Base-by-base conservation (phyloP, 2,113 vertebrate genomes). In the Trematomus loennbergii region DNA sequence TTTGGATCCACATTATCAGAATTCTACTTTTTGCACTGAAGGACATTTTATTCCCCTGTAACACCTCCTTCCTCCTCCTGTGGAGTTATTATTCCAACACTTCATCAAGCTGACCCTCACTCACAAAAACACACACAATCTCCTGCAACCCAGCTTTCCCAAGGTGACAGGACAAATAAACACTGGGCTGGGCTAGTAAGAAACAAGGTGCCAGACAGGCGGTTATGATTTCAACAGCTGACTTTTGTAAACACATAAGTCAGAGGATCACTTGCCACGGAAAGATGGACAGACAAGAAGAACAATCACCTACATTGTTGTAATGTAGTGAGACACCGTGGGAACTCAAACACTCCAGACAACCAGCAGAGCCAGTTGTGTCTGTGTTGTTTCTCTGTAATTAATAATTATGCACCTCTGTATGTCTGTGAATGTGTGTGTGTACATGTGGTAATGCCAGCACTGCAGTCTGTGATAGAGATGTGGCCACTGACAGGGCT, bases 141-240 rank as follows among this genome's bases (percentile, higher is more conserved):
- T 72, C 63, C 75, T 36, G 50, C 77, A 82, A 82, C 45, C 84
- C 85, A 89, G 80, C 91, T 88, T 91, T 88, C 81, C 88, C 87
- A 78, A 87, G 87, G 85, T 78, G 88, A 92, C 87, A 84, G 90
- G 74, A 87, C 91, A 89, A 94, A 92, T 90, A 94, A 90, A 91
- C 82, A 91, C 75, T 4, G 55, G 75, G 75, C 67, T 62, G 55
- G 75, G 75, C 69, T 62, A 75, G 81, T 45, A 67, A 72, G 72
- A 79, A 22, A 46, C 64, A 57, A 36, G 85, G 86, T 90, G 82
- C 91, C 86, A 82, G 85, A 75, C 86, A 11, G 86, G 75, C 76
- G 66, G 63, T 73, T 45, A 79, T 90, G 88, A 94, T 85, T 89
- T 92, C 89, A 93, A 87, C 66, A 83, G 75, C 72, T 83, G 75